These are phyloP conservation scores for Ammodytes dubius DNA, from an alignment of 2,113 vertebrate species.

Conservation along the genomic window DNA sequence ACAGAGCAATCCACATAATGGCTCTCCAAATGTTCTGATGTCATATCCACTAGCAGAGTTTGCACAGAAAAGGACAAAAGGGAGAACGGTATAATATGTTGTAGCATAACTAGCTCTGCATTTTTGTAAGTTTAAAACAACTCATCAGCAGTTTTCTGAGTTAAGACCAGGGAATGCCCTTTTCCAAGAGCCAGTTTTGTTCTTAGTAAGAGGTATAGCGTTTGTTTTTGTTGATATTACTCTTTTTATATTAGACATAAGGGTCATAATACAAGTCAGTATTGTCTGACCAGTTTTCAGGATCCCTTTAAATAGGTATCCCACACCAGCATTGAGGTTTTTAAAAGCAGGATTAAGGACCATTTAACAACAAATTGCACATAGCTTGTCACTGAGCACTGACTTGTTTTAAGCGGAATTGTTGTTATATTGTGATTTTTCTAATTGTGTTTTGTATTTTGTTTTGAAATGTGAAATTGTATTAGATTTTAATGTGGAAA, in stretches of 20 bases:
- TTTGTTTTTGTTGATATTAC: no score
- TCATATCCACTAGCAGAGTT: constrained; percentile 30
- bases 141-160: constrained; percentile 59
- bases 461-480: no score
- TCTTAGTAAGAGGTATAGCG: constrained; percentile 17
- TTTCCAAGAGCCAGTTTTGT: constrained; percentile 59
- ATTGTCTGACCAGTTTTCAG: no score
- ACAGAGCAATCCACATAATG: constrained; percentile 1
- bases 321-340: background rate
- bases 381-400: no score
- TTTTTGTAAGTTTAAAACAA: constrained; percentile 47
- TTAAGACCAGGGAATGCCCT: constrained; percentile 55
- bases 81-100: constrained; percentile 32
- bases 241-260: no score
- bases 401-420: no score
- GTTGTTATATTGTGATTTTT: no score
- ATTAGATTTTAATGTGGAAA: no score
- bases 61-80: constrained; percentile 9
- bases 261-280: no score
- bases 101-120: constrained; percentile 45
- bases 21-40: constrained; percentile 11
- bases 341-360: no score
- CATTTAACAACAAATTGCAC: no score
- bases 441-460: no score
- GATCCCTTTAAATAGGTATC: background rate